Base-by-base conservation (phyloP, 2,888 invertebrate genomes). In the Mesodorylaimus sp. region DNA sequence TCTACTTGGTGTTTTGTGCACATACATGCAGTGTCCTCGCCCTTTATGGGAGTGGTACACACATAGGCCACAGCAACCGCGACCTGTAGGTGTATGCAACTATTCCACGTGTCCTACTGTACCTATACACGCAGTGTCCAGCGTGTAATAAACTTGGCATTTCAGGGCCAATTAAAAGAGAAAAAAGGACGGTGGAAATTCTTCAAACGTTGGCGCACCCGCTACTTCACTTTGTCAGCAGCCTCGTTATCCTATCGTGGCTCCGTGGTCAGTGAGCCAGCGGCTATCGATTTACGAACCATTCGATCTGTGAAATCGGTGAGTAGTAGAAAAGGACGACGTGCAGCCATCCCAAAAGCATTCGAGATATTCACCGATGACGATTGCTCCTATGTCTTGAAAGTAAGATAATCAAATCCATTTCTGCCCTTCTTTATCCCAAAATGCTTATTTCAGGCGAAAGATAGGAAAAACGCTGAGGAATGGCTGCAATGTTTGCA, bases 401-500 rank as follows among this genome's bases (percentile, higher is more conserved):
- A 91, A 52, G 61, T 59, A 2, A 38, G 53, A 36, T 36, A 13
- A 36, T 13, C 36, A 10, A n/a, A 36, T 13, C 10, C 36, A 36
- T 13, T 36, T 36, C 13, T 36, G n/a, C n/a, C n/a, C n/a, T 36
- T 36, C 10, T 36, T 13, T 36, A 36, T 36, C n/a, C n/a, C 10
- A 13, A 13, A 13, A 13, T 5, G 16, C 5, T 39, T 39, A 1
- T 54, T 58, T 50, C 47, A 61, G 72, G 89, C 89, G 5, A 86
- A 85, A 68, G 86, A 87, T 66, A 84, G 85, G 42, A 85, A 84
- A 70, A 83, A 88, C 68, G 88, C 87, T 1, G 88, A 89, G 70
- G 83, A 88, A 68, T 91, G 91, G 87, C 85, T 88, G 43, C 88
- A 89, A 69, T 88, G 85, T 68, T 75, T 89, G 54, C 86, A 85